Evolutionary conservation across 2,113 vertebrate genomes (phyloP).

Genomic region (Xenus cinereus): DNA sequence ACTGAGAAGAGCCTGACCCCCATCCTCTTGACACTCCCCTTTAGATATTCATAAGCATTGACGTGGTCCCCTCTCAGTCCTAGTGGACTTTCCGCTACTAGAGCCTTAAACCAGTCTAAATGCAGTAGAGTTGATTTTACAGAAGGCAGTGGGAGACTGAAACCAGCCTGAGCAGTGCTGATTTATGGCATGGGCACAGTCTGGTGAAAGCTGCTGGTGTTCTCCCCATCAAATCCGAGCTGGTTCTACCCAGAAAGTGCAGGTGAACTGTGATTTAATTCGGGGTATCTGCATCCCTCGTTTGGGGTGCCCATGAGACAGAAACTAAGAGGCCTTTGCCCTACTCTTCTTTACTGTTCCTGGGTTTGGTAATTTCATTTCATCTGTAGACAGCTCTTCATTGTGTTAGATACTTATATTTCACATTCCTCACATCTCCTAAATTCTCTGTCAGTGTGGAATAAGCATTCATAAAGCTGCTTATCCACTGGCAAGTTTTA

Average conservation of each 20-base stretch:
- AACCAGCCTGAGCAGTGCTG: not conserved
- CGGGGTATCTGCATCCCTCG: not conserved
- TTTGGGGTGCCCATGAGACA: not conserved
- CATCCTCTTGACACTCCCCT: no score
- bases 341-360: not conserved
- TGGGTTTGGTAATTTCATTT: not conserved
- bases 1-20: no score
- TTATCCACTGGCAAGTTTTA: not conserved
- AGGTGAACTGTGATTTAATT: not conserved
- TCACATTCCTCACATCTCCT: not conserved
- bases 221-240: not conserved
- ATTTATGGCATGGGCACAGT: not conserved
- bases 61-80: not conserved
- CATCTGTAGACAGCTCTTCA: not conserved
- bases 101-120: not conserved
- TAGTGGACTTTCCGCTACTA: not conserved
- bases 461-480: not conserved
- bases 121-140: not conserved
- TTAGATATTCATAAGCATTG: no score
- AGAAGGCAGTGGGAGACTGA: not conserved
- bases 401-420: not conserved
- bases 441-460: not conserved
- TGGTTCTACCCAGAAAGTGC: not conserved
- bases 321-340: not conserved
- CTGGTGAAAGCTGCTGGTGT: not conserved